Evolutionary conservation across 2,113 vertebrate species (phyloP).

Genomic region (Poecile atricapillus): DNA sequence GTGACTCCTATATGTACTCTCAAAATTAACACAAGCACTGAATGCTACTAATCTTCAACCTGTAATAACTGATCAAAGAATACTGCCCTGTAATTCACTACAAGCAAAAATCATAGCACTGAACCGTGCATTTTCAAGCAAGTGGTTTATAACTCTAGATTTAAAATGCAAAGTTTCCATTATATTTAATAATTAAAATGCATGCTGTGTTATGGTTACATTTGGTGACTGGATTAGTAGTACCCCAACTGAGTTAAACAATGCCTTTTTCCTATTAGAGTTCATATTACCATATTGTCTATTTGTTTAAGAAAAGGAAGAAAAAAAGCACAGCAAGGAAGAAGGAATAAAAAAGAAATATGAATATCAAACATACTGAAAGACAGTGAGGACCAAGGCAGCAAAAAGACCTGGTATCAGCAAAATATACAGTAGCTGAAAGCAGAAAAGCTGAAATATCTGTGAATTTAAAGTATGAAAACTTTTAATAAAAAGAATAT

Average conservation of each 20-base stretch:
- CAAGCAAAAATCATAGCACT: slow-evolving; percentile 28
- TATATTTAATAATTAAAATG: slow-evolving; percentile 63
- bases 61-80: slow-evolving; percentile 59
- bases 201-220: slow-evolving; percentile 56
- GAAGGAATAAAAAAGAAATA: slow-evolving; percentile 50
- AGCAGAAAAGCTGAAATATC: slow-evolving; percentile 14
- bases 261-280: slow-evolving; percentile 52
- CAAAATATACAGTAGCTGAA: neutral
- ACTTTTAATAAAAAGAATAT: neutral
- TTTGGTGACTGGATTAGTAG: slow-evolving; percentile 59
- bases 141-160: slow-evolving; percentile 29
- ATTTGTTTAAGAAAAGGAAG: slow-evolving; percentile 57
- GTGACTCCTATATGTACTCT: slow-evolving; percentile 18
- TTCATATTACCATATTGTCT: slow-evolving; percentile 50
- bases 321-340: slow-evolving; percentile 36
- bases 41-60: slow-evolving; percentile 21
- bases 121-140: slow-evolving; percentile 45
- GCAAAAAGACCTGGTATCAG: slow-evolving; percentile 5
- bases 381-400: slow-evolving; percentile 41
- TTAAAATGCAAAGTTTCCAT: slow-evolving; percentile 58
- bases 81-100: slow-evolving; percentile 39
- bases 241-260: slow-evolving; percentile 55
- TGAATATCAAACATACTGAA: slow-evolving; percentile 42
- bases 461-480: slow-evolving; percentile 12
- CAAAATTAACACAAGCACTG: slow-evolving; percentile 50